A percentile compares a stretch with the other conserved stretches of the same genome.
Evolutionary conservation across 37 sponge, comb jelly and placozoan species (phyloP).

Genomic region (Tethya wilhelma): DNA sequence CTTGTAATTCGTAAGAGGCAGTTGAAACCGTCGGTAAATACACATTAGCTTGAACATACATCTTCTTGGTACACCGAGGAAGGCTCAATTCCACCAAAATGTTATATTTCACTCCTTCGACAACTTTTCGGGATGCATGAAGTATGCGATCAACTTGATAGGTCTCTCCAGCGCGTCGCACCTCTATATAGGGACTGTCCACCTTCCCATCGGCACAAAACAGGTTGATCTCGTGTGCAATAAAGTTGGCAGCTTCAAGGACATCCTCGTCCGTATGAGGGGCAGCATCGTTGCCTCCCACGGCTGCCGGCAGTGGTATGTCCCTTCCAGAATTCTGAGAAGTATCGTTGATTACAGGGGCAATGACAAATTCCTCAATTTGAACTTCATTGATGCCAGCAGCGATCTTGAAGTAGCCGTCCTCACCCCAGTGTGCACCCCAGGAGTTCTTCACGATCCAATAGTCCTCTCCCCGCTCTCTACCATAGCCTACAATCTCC

Average conservation of each 20-base stretch:
- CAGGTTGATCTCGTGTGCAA: constrained; percentile 4
- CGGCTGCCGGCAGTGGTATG: neutral
- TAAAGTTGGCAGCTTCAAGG: neutral
- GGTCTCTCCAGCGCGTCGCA: neutral
- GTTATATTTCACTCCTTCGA: neutral
- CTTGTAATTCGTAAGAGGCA: too few relatives aligned
- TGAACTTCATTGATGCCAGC: constrained; percentile 9
- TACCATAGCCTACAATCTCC: constrained; percentile 30
- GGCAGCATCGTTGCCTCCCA: neutral
- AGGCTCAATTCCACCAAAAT: neutral
- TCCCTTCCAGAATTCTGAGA: neutral
- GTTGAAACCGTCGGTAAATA: too few relatives aligned
- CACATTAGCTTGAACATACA: constrained; percentile 3
- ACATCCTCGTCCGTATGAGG: neutral
- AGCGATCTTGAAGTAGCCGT: constrained; percentile 10
- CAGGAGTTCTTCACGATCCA: constrained; percentile 34
- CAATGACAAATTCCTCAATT: constrained; percentile 6
- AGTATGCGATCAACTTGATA: neutral
- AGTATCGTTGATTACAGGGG: neutral
- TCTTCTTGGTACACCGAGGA: neutral
- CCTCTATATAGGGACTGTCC: neutral
- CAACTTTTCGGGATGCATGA: constrained; percentile 6
- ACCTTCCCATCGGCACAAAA: neutral
- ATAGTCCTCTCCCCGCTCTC: neutral
- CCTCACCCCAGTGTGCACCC: constrained; percentile 23